phyloP scores from a whole-genome alignment of 2,797 vertebrate species.

The Trichosurus vulpecula region DNA sequence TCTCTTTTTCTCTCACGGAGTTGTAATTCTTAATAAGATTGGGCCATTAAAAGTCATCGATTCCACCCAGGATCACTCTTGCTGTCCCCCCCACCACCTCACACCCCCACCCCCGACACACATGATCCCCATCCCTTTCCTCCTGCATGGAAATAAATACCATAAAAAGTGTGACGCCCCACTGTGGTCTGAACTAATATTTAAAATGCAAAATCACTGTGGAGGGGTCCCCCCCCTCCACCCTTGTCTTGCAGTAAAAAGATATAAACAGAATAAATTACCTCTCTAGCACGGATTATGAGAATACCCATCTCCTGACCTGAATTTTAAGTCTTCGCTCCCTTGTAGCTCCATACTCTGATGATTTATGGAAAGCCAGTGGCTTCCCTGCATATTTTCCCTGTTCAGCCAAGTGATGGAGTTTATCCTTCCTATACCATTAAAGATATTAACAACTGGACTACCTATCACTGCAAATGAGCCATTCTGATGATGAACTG shows the following conservation, averaged over 20 bases:
- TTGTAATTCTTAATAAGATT: neutral
- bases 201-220: slow-evolving; percentile 84
- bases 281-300: slow-evolving; percentile 79
- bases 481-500: slow-evolving; percentile 61
- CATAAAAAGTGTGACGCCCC: slow-evolving; percentile 50
- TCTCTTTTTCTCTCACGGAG: neutral
- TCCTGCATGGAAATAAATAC: neutral
- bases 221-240: slow-evolving; percentile 46
- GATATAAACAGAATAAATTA: slow-evolving; percentile 87
- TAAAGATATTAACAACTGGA: slow-evolving; percentile 77
- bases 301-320: slow-evolving; percentile 83
- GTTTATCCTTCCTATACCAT: slow-evolving; percentile 84
- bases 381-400: slow-evolving; percentile 83
- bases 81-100: rapidly evolving
- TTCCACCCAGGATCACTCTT: rapidly evolving
- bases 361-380: slow-evolving; percentile 83
- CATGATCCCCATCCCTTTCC: neutral
- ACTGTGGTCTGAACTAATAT: slow-evolving; percentile 78
- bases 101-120: neutral
- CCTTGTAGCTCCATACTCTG: slow-evolving; percentile 54
- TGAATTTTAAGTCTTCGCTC: slow-evolving; percentile 85
- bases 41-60: neutral
- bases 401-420: slow-evolving; percentile 82
- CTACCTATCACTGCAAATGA: slow-evolving; percentile 73
- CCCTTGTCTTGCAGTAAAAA: slow-evolving; percentile 81